Evolutionary conservation across 2,888 invertebrate species (phyloP), one percentile per base, ranked within the genome.

Genomic region (Cerastoderma edule): DNA sequence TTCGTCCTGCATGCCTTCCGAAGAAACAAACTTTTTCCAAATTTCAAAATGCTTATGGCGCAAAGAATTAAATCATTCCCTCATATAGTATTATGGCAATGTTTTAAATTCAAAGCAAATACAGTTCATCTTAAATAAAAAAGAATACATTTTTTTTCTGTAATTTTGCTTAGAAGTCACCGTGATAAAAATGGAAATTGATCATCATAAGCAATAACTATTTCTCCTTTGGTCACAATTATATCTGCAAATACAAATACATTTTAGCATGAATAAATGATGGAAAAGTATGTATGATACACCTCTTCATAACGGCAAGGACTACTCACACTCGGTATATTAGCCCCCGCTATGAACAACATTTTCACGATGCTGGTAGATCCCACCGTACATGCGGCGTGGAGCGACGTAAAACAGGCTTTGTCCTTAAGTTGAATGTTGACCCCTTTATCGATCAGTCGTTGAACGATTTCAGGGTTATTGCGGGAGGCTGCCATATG

Each of bases 341-440:
- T 87, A 28, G 90, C 39, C 96, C 94, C 96, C 72, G 95, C 94
- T 75, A 94, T 94, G 72, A 97, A 93, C 78, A 97, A 91, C 84
- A 95, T 92, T 93, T 95, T 93, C 5, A 90, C 92, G 35, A 93
- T 88, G 35, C 89, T 88, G 13, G 87, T 69, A 69, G 89, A 90
- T 19, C 93, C 93, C 88, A 95, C 96, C 83, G 96, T 94, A 66
- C 97, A 96, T 0, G 97, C 97, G 91, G 96, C 96, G 91, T 97
- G 96, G 78, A 98, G 93, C 0, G 97, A 96, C 50, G 96, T 96
- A 80, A 95, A 95, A 70, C 88, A 67, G 33, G 92, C 91, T 30
- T 90, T 88, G 79, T 92, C 91, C 24, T 78, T 78, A 71, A 90
- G 90, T 48, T 88, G 78, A 65, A 92, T 78, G 32, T 96, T 95